Evolutionary conservation across 2,888 invertebrate species (phyloP), one percentile per base, ranked within the genome.

Genomic region (Oscheius onirici): DNA sequence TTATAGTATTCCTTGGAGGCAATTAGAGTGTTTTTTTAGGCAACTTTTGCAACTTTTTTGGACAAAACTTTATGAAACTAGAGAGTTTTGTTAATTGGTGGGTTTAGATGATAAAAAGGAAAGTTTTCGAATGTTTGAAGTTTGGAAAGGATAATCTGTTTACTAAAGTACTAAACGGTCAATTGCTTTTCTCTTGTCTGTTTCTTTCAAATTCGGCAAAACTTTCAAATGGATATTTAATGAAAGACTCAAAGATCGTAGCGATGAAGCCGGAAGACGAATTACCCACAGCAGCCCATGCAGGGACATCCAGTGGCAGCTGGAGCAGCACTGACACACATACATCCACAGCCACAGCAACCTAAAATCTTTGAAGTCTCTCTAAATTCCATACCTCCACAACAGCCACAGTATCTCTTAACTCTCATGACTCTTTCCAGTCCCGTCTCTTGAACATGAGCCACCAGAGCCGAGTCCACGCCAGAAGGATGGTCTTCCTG

Each of bases 251-350:
- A n/a, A n/a, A n/a, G n/a, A n/a, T n/a, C n/a, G n/a, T n/a, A n/a
- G n/a, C 46, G 5, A 46, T 34, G 5, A 34, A 34, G 8, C 34
- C 3, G 5, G 3, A 34, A 8, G 34, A 3, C 3, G 20, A 34
- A 15, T 57, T 57, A 57, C n/a, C 57, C 57, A 40, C 57, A 57
- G 20, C 57, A 57, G 13, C 57, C 57, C 57, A 57, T 57, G n/a
- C 57, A 57, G n/a, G 57, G 57, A 40, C 57, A 57, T 26, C 57
- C 57, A 34, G 57, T 57, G 2, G 34, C 34, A 3, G 34, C 34
- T 28, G 34, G 28, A 26, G 1, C 28, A 34, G 28, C 57, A 57
- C 28, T 28, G 28, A 57, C 34, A 34, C 34, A 34, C 34, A 34
- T 57, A n/a, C 57, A 57, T 13, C 57, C 57, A 40, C 57, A 57